These are phyloP conservation scores for Ceratitis capitata DNA, from an alignment of 1,140 invertebrate genomes.

Conservation along the genomic window DNA sequence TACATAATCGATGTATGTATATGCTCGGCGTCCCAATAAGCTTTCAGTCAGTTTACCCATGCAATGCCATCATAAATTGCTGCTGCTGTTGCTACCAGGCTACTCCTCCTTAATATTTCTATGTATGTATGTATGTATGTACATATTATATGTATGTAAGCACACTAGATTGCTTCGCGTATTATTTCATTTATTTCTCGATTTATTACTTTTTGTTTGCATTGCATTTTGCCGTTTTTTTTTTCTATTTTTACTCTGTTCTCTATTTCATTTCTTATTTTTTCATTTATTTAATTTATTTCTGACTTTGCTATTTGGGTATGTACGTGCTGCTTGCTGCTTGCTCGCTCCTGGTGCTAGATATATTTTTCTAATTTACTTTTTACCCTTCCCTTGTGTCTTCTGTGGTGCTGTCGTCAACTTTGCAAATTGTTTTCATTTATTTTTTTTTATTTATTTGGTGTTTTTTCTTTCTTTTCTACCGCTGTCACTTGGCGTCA, in stretches of 20 bases:
- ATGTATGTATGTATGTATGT: not conserved
- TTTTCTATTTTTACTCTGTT: not conserved
- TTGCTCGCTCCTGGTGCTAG: too few species aligned
- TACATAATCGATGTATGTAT: not conserved
- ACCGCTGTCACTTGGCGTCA: conserved; percentile 2
- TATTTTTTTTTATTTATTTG: not conserved
- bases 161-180: conserved; percentile 15
- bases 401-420: not conserved
- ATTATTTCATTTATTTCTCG: conserved; percentile 28
- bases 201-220: not conserved
- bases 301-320: conserved; percentile 23
- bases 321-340: not conserved
- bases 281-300: conserved; percentile 25
- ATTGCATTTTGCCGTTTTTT: not conserved
- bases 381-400: not conserved
- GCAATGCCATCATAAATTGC: conserved; percentile 29
- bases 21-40: not conserved
- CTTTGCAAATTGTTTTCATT: conserved; percentile 25
- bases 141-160: too few species aligned
- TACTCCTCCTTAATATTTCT: not conserved
- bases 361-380: not conserved
- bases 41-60: not conserved
- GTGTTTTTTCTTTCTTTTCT: not conserved
- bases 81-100: not conserved
- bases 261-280: not conserved